Evolutionary conservation across 1,140 invertebrate genomes (phyloP).

Genomic region (Aphis gossypii): DNA sequence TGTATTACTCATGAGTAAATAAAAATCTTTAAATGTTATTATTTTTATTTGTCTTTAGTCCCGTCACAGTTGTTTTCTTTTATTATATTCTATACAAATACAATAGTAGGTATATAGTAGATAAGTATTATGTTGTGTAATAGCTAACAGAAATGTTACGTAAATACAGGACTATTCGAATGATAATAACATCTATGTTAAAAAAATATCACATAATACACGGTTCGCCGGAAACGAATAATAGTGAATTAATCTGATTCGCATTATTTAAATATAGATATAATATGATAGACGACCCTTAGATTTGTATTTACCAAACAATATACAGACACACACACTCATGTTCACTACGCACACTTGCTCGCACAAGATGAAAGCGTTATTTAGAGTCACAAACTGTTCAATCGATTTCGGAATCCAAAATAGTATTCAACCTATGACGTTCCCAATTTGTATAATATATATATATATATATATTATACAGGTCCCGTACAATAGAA

Average conservation of each 20-base stretch:
- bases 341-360: too few relatives aligned
- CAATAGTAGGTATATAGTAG: background rate
- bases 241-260: background rate
- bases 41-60: background rate
- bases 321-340: background rate
- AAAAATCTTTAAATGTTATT: constrained; percentile 13
- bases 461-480: background rate
- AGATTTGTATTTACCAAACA: background rate
- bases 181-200: background rate
- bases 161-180: background rate
- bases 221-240: background rate
- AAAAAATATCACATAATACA: background rate
- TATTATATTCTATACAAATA: background rate
- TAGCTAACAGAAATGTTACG: background rate
- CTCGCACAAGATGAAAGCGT: background rate
- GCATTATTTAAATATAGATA: background rate
- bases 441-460: background rate
- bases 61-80: background rate
- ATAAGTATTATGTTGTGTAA: background rate
- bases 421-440: background rate
- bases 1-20: background rate
- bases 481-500: background rate
- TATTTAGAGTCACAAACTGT: background rate
- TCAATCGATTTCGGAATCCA: constrained; percentile 13
- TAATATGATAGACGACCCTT: background rate